These are phyloP conservation scores for Chitala chitala DNA, from an alignment of 2,113 vertebrate species.

Conservation along the genomic window DNA sequence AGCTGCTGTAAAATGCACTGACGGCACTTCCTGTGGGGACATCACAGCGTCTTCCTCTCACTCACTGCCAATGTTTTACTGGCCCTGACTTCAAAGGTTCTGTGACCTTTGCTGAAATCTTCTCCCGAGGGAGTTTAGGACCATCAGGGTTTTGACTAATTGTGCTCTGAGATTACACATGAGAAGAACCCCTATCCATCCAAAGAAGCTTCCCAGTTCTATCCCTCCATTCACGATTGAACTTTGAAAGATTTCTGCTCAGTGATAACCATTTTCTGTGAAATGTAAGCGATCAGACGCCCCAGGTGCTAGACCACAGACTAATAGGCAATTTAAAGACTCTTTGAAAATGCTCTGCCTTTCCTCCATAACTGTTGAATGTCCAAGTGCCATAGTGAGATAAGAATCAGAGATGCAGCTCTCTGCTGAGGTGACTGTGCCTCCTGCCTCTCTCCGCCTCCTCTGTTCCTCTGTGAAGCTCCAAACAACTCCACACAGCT, in stretches of 20 bases:
- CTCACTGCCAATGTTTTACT: too few relatives aligned
- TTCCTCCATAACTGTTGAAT: conserved; percentile 49
- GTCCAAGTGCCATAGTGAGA: conserved; percentile 36
- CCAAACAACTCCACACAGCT: neutral
- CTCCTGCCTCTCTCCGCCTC: neutral
- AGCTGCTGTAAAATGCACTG: too few relatives aligned
- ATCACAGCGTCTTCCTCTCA: too few relatives aligned
- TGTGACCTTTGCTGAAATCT: neutral
- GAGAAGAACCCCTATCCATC: too few relatives aligned
- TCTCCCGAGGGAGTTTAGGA: neutral
- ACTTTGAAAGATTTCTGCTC: conserved; percentile 52
- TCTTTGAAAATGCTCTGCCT: conserved; percentile 51
- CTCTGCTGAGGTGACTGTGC: conserved; percentile 34
- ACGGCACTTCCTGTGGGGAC: too few relatives aligned
- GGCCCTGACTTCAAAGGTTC: neutral
- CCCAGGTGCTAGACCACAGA: conserved; percentile 48
- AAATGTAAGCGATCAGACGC: conserved; percentile 45
- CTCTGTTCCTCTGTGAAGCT: neutral
- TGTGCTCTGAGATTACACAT: neutral
- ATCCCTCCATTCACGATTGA: conserved; percentile 32
- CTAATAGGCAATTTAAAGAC: conserved; percentile 51
- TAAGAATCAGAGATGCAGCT: conserved; percentile 41
- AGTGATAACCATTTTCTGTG: conserved; percentile 49
- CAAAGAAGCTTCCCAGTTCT: neutral
- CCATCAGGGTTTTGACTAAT: neutral